A percentile compares a stretch with the other conserved stretches of the same genome.
These are phyloP conservation scores for Heliconius ethilla DNA, from an alignment of 2,888 invertebrate genomes.

Conservation along the genomic window DNA sequence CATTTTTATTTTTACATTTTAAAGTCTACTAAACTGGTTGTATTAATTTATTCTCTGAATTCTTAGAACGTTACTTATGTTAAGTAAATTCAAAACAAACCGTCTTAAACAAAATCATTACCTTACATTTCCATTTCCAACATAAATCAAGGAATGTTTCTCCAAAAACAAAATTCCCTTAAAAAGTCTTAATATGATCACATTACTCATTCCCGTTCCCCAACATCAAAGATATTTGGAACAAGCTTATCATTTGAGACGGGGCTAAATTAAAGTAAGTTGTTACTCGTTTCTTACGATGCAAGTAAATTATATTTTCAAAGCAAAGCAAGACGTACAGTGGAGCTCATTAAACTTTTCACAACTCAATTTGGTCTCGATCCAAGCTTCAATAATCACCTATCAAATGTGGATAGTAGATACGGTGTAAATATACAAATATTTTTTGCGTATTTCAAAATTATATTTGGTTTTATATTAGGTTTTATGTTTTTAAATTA, in stretches of 20 bases:
- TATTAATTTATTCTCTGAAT: background rate
- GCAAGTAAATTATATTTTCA: constrained; percentile 52
- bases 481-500: too few species aligned
- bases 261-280: constrained; percentile 43
- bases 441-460: background rate
- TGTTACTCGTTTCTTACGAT: constrained; percentile 43
- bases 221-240: constrained; percentile 33
- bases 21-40: too few species aligned
- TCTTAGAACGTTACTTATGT: too few species aligned
- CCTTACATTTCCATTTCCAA: background rate
- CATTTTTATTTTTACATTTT: too few species aligned
- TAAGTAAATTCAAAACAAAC: background rate
- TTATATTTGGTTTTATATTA: background rate
- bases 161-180: constrained; percentile 8
- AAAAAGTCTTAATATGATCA: constrained; percentile 19
- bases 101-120: background rate
- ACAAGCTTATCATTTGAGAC: constrained; percentile 39
- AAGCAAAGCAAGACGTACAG: constrained; percentile 48
- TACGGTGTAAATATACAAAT: background rate
- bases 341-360: constrained; percentile 67
- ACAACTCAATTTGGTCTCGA: constrained; percentile 62
- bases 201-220: constrained; percentile 28
- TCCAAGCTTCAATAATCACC: constrained; percentile 65
- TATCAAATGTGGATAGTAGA: constrained; percentile 48
- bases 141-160: constrained; percentile 22